These are phyloP conservation scores for Polyodon spathula DNA, from an alignment of 2,113 vertebrate genomes.

Conservation along the genomic window DNA sequence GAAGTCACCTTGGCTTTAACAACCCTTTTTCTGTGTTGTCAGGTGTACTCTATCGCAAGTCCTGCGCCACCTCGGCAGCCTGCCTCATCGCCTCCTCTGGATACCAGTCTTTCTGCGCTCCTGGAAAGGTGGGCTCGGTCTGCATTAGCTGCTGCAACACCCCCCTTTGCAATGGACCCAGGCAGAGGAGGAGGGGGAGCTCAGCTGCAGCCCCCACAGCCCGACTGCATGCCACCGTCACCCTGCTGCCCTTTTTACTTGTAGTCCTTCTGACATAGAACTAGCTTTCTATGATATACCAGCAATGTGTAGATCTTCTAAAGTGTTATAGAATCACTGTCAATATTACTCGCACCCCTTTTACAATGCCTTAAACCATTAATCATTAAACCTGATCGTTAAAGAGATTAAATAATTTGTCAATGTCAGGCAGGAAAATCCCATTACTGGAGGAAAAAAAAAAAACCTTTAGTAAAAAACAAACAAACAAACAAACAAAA, in stretches of 20 bases:
- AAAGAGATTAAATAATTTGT: background rate
- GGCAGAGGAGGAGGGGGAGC: conserved; percentile 66
- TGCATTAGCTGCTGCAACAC: conserved; percentile 98
- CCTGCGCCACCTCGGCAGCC: conserved; percentile 83
- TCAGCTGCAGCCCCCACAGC: conserved; percentile 16
- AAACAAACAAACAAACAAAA: no score
- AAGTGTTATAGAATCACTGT: background rate
- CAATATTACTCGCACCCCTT: background rate
- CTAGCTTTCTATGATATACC: background rate
- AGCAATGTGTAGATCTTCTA: background rate
- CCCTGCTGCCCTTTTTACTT: conserved; percentile 32
- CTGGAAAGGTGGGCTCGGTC: conserved; percentile 83
- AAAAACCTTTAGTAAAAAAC: no score
- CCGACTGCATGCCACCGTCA: background rate
- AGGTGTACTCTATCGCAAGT: conserved; percentile 93
- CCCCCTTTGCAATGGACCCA: conserved; percentile 86
- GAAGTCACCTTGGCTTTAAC: no score
- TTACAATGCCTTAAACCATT: conserved; percentile 4
- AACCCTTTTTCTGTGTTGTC: conserved; percentile 16
- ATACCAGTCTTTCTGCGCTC: conserved; percentile 94
- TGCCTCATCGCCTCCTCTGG: conserved; percentile 93
- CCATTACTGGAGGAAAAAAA: no score
- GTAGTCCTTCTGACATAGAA: conserved; percentile 29
- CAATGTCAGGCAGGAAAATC: no score
- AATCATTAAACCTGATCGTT: background rate